A percentile compares a stretch with the other conserved stretches of the same genome.
These are phyloP conservation scores for Sinopyrophorus schimmeli DNA, from an alignment of 2,888 invertebrate genomes.

Conservation along the genomic window DNA sequence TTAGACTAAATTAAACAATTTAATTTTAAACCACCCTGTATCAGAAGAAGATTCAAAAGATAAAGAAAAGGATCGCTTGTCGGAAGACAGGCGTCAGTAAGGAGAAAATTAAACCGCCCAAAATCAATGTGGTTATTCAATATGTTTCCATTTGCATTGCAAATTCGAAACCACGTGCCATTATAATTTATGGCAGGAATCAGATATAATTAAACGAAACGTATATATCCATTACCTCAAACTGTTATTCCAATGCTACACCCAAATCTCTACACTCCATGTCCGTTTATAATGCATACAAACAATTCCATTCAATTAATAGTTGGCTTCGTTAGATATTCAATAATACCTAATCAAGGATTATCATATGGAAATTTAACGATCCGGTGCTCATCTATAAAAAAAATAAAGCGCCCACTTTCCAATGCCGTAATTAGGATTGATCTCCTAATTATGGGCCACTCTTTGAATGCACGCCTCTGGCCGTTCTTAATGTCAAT, in stretches of 20 bases:
- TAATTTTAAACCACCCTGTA: too few relatives aligned
- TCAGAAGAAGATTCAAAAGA: too few relatives aligned
- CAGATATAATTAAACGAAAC: conserved; percentile 30
- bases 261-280: conserved; percentile 19
- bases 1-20: too few relatives aligned
- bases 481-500: too few relatives aligned
- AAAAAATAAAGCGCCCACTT: too few relatives aligned
- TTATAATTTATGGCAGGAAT: conserved; percentile 29
- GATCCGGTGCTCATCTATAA: too few relatives aligned
- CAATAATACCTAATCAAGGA: conserved; percentile 17
- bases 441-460: too few relatives aligned
- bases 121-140: conserved; percentile 30
- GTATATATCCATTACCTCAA: conserved; percentile 29
- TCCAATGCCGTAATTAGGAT: too few relatives aligned
- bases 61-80: too few relatives aligned
- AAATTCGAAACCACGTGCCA: conserved; percentile 30
- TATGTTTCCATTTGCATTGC: conserved; percentile 30
- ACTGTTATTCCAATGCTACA: conserved; percentile 22
- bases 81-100: conserved; percentile 24
- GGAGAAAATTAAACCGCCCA: conserved; percentile 26
- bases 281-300: conserved; percentile 19
- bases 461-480: too few relatives aligned
- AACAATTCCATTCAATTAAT: conserved; percentile 16
- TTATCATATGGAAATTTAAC: too few relatives aligned
- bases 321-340: conserved; percentile 20